Evolutionary conservation across 2,888 invertebrate genomes (phyloP), one percentile per base, ranked within the genome.

Genomic region (Drosophila pegasa): DNA sequence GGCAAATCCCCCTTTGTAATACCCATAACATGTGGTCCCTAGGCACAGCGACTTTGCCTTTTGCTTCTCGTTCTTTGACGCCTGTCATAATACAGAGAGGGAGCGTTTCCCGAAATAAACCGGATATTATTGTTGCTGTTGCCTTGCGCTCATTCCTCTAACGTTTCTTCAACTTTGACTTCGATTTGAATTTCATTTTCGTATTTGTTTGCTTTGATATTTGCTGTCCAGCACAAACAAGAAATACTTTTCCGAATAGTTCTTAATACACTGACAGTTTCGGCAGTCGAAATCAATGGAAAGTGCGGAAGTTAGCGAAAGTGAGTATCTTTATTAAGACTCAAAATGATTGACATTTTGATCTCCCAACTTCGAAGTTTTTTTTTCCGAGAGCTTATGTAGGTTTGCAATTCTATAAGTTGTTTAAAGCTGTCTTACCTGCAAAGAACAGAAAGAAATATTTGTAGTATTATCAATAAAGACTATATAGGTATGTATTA

Each of bases 81-180:
- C 60, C 64, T 79, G 80, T 77, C 82, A 73, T 70, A 77, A 75
- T 70, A 66, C 41, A 37, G n/a, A 52, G 41, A 40, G n/a, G 38
- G 51, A 40, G 56, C 35, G 18, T 27, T 52, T 60, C 54, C 61
- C 47, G 48, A 72, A 77, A 64, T 62, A 63, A 66, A 75, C 75
- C 86, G 83, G 84, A 83, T 76, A 78, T 80, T 73, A 72, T 74
- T 68, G 67, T 71, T 71, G 56, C 57, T 47, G 40, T 20, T 58
- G 48, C 33, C 40, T 40, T 31, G n/a, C 27, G 18, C 20, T 20
- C 14, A 35, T 43, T 61, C 35, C 48, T 12, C 54, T 20, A 56
- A 48, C 25, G 41, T 16, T 47, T 68, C 54, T 25, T 25, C 16
- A 43, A 33, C 29, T 48, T 62, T 62, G 54, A 50, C 48, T 56